Evolutionary conservation across 2,797 vertebrate species (phyloP).

Genomic region (Antrozous pallidus): DNA sequence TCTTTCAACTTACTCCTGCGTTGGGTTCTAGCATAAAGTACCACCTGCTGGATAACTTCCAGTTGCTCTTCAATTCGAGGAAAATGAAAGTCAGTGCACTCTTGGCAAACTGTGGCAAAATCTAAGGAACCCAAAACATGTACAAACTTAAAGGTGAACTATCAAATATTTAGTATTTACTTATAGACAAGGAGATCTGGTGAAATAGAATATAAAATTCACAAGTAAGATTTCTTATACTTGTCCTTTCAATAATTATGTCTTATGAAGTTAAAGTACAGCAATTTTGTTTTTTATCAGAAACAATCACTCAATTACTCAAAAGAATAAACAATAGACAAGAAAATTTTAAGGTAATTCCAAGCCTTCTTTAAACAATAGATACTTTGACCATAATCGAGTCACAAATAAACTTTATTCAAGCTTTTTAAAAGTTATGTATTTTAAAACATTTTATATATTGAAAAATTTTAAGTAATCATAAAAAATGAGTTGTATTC

Average conservation of each 20-base stretch:
- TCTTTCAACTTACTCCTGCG: conserved; percentile 90
- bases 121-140: conserved; percentile 82
- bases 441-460: neutral
- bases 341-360: neutral
- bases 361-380: neutral
- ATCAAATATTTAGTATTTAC: neutral
- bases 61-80: conserved; percentile 93
- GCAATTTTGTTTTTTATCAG: conserved; percentile 5
- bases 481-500: conserved; percentile 37
- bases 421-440: neutral
- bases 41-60: conserved; percentile 94
- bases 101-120: conserved; percentile 95
- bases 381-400: neutral
- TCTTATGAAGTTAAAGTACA: neutral
- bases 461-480: neutral
- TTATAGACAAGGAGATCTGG: neutral
- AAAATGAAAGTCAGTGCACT: conserved; percentile 98
- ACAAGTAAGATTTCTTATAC: neutral
- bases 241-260: neutral
- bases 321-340: neutral
- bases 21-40: conserved; percentile 93
- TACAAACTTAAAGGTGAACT: conserved; percentile 18
- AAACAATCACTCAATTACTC: neutral
- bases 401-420: neutral
- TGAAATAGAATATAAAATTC: neutral